Base-by-base conservation (phyloP, 2,113 vertebrate genomes). In the Prunella himalayana region DNA sequence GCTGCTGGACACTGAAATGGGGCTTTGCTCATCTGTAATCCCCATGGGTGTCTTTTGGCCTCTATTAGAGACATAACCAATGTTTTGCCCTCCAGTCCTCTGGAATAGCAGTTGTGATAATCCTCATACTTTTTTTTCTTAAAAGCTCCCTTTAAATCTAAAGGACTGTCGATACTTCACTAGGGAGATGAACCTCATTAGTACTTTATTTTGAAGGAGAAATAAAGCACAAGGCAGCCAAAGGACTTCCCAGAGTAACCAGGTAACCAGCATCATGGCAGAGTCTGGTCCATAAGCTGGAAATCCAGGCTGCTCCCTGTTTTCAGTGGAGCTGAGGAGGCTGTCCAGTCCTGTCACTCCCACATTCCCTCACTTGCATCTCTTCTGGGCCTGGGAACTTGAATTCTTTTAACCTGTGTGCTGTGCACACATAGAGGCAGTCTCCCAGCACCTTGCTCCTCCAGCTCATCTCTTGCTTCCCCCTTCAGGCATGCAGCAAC, bases 181-280 rank as follows among this genome's bases (percentile, higher is more conserved):
- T 71, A 41, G 33, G 33, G 60, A 89, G 27, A 64, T 56, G 31
- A 91, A 82, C 24, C 35, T 94, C 1, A 0, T 76, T 64, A 71
- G 41, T 51, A 41, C 17, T 56, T 95, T 44, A 87, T 85, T 96
- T 60, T 76, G 69, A 59, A 75, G 61, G 51, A 81, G 45, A 89
- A 91, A 60, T 44, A 16, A 93, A 90, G 33, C 82, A 35, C 30
- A 44, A 54, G 81, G 69, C 88, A 68, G 47, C 33, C 39, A 66
- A 71, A 47, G n/a, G 49, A 71, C 24, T 82, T n/a, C 25, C 27
- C 56, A 56, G 25, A 89, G 30, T 33, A 69, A 66, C 30, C 51
- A 75, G 56, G 27, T 79, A 57, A 83, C 71, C 68, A 81, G 19
- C 7, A 1, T 57, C 60, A 47, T 27, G 57, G 30, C 53, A 39